Conservation (phyloP, 2,888 invertebrate genomes). For the Acrocyrtus sp. region DNA sequence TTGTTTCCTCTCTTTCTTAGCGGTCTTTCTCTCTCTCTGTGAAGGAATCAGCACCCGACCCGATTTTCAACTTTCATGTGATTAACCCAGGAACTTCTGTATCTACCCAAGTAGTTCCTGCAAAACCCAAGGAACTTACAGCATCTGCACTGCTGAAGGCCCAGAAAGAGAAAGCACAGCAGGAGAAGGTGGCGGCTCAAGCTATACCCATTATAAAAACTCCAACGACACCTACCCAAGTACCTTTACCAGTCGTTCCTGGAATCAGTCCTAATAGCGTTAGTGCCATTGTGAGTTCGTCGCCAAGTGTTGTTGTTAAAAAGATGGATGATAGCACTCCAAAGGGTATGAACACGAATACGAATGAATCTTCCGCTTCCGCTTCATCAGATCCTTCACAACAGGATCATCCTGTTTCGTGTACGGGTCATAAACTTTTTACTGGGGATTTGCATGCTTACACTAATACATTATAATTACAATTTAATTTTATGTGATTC, state of each 20-base stretch:
- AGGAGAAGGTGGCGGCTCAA: slow-evolving; percentile 17
- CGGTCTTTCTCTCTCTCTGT: slow-evolving; percentile 2
- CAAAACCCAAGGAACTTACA: slow-evolving; percentile 58
- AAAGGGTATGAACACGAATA: slow-evolving; percentile 33
- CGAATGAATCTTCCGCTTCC: slow-evolving; percentile 6
- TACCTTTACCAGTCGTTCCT: slow-evolving; percentile 14
- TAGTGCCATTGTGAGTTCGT: slow-evolving; percentile 26
- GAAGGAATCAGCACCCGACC: slow-evolving; percentile 19
- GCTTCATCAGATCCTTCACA: slow-evolving; percentile 22
- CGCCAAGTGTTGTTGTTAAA: slow-evolving; percentile 17
- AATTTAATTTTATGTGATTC: neutral
- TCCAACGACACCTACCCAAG: neutral
- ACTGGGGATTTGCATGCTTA: neutral
- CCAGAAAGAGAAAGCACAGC: slow-evolving; percentile 36
- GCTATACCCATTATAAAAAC: slow-evolving; percentile 8
- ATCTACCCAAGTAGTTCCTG: slow-evolving; percentile 60
- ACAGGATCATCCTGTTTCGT: slow-evolving; percentile 39
- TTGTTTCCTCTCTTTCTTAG: no score
- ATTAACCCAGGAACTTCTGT: slow-evolving; percentile 55
- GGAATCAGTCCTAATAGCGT: slow-evolving; percentile 52
- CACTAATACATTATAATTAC: neutral
- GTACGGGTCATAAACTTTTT: slow-evolving; percentile 18
- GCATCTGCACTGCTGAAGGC: slow-evolving; percentile 50
- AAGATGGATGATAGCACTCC: slow-evolving; percentile 27
- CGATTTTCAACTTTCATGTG: slow-evolving; percentile 61